Base-by-base conservation (phyloP, 2,888 invertebrate genomes). In the Scrobipalpa atriplicella region DNA sequence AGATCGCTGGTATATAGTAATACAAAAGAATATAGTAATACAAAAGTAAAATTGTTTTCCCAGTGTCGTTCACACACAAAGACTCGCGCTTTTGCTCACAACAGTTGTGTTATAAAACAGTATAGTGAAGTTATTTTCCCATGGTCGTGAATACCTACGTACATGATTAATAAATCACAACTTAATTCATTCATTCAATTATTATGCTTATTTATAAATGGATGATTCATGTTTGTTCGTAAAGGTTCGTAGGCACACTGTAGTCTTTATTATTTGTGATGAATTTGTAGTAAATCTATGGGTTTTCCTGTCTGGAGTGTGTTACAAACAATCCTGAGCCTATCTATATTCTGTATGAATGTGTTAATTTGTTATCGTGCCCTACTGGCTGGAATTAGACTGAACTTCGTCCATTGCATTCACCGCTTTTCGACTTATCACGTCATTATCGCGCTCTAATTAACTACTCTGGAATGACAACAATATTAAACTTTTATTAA, bases 281-380 rank as follows among this genome's bases (percentile, higher is more conserved):
- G 19, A 16, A 16, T n/a, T 58, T 58, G 54, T 10, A 38, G 29
- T 58, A 9, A 56, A 58, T 13, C 38, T 36, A 3, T 16, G 58
- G 58, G 58, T 58, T 58, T 58, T 58, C 58, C 58, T 58, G 58
- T 58, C 39, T 62, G 61, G 21, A 13, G 54, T 56, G 21, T 56
- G 29, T 5, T 2, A n/a, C n/a, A 3, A 29, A 29, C 29, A 29
- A 29, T 29, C 29, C 29, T 18, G 21, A 8, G 52, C 21, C 16
- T 52, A 11, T 8, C 18, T 52, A 52, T 19, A 11, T 18, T 52
- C 10, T 52, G 21, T 18, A 52, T 19, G 10, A 21, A 52, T 13
- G 54, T 56, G 47, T n/a, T 16, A 3, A 47, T 13, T 21, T 56
- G 47, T 7, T 16, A 10, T n/a, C 54, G 19, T 54, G 54, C 62